Evolutionary conservation across 2,888 invertebrate species (phyloP).

Genomic region (Acrocyrtus sp.): DNA sequence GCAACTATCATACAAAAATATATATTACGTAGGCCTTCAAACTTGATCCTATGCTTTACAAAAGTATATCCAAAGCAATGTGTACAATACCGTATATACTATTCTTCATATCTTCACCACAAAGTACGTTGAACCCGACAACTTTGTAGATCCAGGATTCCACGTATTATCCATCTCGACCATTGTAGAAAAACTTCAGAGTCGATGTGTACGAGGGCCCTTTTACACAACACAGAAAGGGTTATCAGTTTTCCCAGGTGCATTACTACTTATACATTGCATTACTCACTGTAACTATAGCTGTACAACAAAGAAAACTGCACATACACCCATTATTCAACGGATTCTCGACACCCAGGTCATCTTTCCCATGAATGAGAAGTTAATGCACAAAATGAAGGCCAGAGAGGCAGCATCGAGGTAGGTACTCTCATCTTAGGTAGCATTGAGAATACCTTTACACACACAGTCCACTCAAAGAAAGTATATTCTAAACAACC

Average conservation of each 20-base stretch:
- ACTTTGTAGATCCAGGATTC: background rate
- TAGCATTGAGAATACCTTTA: background rate
- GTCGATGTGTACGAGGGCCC: no score
- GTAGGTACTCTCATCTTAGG: background rate
- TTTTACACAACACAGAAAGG: no score
- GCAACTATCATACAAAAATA: no score
- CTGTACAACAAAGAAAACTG: constrained; percentile 20
- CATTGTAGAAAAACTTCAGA: background rate
- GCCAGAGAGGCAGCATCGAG: background rate
- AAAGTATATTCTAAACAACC: no score
- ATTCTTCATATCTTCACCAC: background rate
- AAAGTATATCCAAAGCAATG: no score
- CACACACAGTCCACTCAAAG: background rate
- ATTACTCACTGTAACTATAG: no score
- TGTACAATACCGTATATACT: background rate
- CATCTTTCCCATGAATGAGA: constrained; percentile 30
- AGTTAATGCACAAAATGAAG: constrained; percentile 12
- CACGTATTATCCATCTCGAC: background rate
- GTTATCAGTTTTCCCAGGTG: background rate
- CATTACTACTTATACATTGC: no score
- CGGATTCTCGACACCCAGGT: constrained; percentile 20
- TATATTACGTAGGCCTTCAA: background rate
- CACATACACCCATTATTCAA: background rate
- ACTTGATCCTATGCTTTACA: background rate
- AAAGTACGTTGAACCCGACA: background rate